Percentiles rank a stretch among this genome's conserved stretches.
Evolutionary conservation across 2,797 vertebrate genomes (phyloP).

Genomic region (Thunnus albacares): DNA sequence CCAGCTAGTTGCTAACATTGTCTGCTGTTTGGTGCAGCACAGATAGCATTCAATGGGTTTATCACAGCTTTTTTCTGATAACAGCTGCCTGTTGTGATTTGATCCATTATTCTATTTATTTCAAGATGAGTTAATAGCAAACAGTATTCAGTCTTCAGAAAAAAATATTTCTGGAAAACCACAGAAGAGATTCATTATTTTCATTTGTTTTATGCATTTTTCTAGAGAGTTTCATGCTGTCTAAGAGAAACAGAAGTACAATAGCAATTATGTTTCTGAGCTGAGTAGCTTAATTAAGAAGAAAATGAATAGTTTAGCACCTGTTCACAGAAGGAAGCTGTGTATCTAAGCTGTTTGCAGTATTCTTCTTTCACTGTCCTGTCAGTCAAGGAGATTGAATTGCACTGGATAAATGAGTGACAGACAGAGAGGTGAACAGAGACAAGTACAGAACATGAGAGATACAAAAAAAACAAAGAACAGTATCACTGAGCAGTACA

Average conservation of each 20-base stretch:
- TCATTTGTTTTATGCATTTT: background rate
- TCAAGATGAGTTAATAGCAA: too few relatives aligned
- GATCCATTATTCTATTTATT: too few relatives aligned
- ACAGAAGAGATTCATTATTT: background rate
- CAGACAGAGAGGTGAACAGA: too few relatives aligned
- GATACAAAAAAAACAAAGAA: background rate
- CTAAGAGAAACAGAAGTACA: background rate
- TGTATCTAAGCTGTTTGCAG: background rate
- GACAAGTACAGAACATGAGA: background rate
- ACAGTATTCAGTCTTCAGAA: too few relatives aligned
- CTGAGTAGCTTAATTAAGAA: background rate
- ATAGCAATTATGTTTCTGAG: background rate
- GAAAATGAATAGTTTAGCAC: background rate
- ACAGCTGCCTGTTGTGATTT: too few relatives aligned
- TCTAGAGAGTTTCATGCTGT: background rate
- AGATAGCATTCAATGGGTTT: too few relatives aligned
- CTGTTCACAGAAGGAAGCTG: background rate
- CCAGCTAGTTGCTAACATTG: too few relatives aligned
- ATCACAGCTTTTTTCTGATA: too few relatives aligned
- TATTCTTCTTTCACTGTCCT: background rate
- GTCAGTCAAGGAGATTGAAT: background rate
- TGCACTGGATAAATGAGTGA: too few relatives aligned
- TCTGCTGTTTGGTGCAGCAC: too few relatives aligned
- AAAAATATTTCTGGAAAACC: background rate
- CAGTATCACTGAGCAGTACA: background rate